Evolutionary conservation across 2,113 vertebrate species (phyloP).

Genomic region (Proterorhinus semilunaris): DNA sequence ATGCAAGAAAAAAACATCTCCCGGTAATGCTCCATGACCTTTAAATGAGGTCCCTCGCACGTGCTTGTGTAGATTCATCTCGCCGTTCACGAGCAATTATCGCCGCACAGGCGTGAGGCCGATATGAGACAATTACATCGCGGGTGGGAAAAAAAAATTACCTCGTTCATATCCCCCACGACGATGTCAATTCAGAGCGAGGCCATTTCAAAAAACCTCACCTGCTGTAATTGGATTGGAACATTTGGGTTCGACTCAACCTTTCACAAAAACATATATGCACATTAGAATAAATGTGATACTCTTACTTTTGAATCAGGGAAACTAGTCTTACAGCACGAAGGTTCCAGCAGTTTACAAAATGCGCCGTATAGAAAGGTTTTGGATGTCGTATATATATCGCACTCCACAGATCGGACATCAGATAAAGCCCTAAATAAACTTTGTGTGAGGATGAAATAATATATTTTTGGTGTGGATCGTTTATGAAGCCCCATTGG

Average conservation of each 20-base stretch:
- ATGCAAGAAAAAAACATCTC: slow-evolving; percentile 35
- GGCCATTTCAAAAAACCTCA: slow-evolving; percentile 49
- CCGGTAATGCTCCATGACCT: slow-evolving; percentile 53
- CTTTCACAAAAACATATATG: slow-evolving; percentile 12
- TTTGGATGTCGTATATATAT: no score
- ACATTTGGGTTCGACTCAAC: slow-evolving; percentile 18
- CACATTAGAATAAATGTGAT: neutral
- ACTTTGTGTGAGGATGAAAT: no score
- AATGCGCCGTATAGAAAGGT: no score
- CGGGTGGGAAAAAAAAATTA: slow-evolving; percentile 65
- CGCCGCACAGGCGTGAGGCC: slow-evolving; percentile 58
- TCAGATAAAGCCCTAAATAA: no score
- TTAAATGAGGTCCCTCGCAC: slow-evolving; percentile 74
- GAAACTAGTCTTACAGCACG: no score
- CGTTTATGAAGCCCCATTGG: no score
- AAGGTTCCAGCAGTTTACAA: no score
- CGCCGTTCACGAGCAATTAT: slow-evolving; percentile 67
- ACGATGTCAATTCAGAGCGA: slow-evolving; percentile 48
- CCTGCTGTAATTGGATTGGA: slow-evolving; percentile 49
- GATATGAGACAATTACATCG: slow-evolving; percentile 77
- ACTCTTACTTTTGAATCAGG: no score
- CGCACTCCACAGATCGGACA: no score
- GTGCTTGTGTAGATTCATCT: slow-evolving; percentile 78
- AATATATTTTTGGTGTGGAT: no score
- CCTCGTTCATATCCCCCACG: slow-evolving; percentile 53